Base-by-base conservation (phyloP, 2,888 invertebrate genomes). In the Bembecia ichneumoniformis region DNA sequence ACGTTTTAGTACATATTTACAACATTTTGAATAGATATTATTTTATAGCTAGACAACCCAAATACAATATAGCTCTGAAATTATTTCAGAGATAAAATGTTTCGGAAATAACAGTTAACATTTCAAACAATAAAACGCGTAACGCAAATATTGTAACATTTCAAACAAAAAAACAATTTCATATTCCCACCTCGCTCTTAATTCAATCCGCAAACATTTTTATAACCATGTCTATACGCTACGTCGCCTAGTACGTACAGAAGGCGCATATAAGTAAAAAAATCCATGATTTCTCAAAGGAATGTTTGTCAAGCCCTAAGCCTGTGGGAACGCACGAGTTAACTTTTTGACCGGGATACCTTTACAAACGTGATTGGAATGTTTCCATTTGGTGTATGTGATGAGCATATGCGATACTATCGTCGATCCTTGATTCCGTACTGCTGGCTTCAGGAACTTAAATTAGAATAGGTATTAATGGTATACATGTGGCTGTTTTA, bases 321-420 rank as follows among this genome's bases (percentile, higher is more conserved):
- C 59, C 59, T 54, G 61, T 57, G 59, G 55, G 64, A 67, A 74
- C 82, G 83, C 83, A 82, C 82, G 83, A 82, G 77, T 81, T 79
- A 74, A 80, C 82, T 82, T 81, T 82, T 77, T 82, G 82, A 83
- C 82, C 81, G 77, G 82, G 77, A 79, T 82, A 82, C 83, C 82
- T 82, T 74, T 63, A 61, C 56, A 62, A 67, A 82, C 83, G 83
- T 83, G 83, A 82, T 68, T 62, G 60, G 83, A 80, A 82, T 82
- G 60, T 64, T 60, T 11, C 16, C 15, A 15, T 11, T 13, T 44
- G 44, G 44, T 15, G 11, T 44, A 44, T 44, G 44, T 44, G 14
- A 44, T 44, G 16, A 44, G 44, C 17, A 40, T 40, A 40, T 14
- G 14, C 14, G 40, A 40, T 40, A 40, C 40, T 40, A 9, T 9